These are phyloP conservation scores for Lasioglossum lativentre DNA, from an alignment of 2,888 invertebrate species.

Conservation along the genomic window DNA sequence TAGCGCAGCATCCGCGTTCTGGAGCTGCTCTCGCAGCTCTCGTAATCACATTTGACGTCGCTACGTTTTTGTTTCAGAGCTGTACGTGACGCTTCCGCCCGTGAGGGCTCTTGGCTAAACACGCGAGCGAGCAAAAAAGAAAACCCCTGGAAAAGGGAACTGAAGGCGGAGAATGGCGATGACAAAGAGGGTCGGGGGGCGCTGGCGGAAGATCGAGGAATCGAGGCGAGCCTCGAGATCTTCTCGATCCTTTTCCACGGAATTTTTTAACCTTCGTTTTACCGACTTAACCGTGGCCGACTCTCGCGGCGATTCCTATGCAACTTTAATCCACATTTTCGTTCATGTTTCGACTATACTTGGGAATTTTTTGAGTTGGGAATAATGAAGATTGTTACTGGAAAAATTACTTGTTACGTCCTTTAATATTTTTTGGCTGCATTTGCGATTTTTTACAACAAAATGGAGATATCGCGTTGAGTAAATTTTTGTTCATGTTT, in stretches of 20 bases:
- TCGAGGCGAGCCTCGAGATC: constrained; percentile 3
- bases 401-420: not conserved
- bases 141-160: constrained; percentile 7
- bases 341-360: not conserved
- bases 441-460: not conserved
- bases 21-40: constrained; percentile 83
- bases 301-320: not conserved
- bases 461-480: not conserved
- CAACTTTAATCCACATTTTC: not conserved
- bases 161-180: constrained; percentile 30
- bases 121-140: constrained; percentile 2
- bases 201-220: constrained; percentile 2
- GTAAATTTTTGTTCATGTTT: not conserved
- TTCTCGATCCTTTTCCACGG: constrained; percentile 9
- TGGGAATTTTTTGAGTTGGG: not conserved
- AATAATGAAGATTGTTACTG: not conserved
- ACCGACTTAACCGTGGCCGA: not conserved
- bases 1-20: constrained; percentile 83
- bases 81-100: constrained; percentile 84
- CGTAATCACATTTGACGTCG: constrained; percentile 84
- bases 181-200: constrained; percentile 9
- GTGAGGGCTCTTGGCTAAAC: constrained; percentile 77
- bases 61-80: constrained; percentile 84
- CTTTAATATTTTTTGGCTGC: accelerated
- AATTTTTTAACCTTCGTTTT: not conserved